phyloP scores from a whole-genome alignment of 2,113 vertebrate species.

The Cavia porcellus region DNA sequence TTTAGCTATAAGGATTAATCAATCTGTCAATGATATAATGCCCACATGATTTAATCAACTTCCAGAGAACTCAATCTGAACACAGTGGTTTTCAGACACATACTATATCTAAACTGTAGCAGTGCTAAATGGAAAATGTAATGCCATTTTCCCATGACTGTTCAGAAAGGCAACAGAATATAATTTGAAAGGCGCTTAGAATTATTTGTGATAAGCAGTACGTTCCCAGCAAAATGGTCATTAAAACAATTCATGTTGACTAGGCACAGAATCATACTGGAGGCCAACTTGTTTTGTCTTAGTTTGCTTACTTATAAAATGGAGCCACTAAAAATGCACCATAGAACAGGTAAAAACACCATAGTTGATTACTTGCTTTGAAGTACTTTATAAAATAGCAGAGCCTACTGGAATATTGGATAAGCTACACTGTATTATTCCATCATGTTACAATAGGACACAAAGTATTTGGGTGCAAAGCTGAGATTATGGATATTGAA shows the following conservation, averaged over 20 bases:
- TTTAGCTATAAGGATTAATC: not conserved
- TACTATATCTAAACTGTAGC: not conserved
- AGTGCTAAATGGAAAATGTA: not conserved
- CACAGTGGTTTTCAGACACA: not conserved
- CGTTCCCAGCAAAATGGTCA: not conserved
- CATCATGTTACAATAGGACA: not conserved
- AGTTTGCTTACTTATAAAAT: not conserved
- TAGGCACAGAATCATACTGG: not conserved
- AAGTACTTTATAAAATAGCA: not conserved
- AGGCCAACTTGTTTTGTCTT: not conserved
- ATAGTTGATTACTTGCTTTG: not conserved
- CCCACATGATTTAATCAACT: not conserved
- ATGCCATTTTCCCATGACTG: not conserved
- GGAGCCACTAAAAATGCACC: not conserved
- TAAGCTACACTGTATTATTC: not conserved
- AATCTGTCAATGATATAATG: not conserved
- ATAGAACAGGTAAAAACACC: not conserved
- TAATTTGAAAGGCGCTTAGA: not conserved
- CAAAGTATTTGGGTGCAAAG: not conserved
- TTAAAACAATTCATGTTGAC: not conserved
- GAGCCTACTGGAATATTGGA: not conserved
- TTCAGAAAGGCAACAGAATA: not conserved
- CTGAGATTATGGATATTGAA: not conserved
- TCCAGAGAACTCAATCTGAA: not conserved
- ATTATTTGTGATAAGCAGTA: not conserved